phyloP scores from a whole-genome alignment of 2,888 invertebrate genomes.

The Tetranychus truncatus region DNA sequence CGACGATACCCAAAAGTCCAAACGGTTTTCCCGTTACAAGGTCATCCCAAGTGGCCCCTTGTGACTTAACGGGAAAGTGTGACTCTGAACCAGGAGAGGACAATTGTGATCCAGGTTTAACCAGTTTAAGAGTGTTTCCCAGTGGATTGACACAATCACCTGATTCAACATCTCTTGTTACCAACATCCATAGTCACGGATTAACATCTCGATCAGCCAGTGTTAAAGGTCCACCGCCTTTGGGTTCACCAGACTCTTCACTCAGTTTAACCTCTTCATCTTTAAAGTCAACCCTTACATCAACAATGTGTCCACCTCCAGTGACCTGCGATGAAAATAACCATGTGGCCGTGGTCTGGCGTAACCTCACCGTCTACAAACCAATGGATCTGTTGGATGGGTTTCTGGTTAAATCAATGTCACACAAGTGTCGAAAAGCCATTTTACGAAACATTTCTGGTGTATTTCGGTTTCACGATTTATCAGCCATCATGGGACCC shows the following conservation, averaged over 20 bases:
- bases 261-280: neutral
- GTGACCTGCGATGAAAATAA: neutral
- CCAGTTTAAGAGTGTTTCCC: too few relatives aligned
- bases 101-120: neutral
- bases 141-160: neutral
- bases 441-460: constrained; percentile 4
- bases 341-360: constrained; percentile 9
- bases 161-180: neutral
- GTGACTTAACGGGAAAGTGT: neutral
- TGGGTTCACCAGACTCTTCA: too few relatives aligned
- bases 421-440: constrained; percentile 2
- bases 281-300: neutral
- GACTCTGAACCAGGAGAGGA: neutral
- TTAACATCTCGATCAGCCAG: neutral
- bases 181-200: neutral
- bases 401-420: neutral
- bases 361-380: constrained; percentile 10
- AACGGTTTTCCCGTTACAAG: neutral
- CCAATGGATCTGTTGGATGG: constrained; percentile 7
- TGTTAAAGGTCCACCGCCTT: too few relatives aligned
- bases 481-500: constrained; percentile 12
- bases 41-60: neutral
- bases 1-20: constrained; percentile 1
- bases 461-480: neutral
- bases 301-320: constrained; percentile 1